Conservation (phyloP, 2,797 vertebrate species). For the Sebastes itinus region DNA sequence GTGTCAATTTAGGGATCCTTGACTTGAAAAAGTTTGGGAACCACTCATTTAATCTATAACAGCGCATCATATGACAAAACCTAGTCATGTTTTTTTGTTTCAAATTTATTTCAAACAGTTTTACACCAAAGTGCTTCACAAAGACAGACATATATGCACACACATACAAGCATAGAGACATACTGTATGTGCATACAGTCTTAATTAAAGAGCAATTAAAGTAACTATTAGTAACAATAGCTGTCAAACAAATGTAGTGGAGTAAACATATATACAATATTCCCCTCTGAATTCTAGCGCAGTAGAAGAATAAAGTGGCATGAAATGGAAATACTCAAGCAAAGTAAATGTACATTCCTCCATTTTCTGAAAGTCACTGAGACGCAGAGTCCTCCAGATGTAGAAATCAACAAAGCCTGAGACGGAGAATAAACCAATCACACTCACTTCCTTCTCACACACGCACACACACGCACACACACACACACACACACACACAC, state of each 20-base stretch:
- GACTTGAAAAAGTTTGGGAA: too few species aligned
- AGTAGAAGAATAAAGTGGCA: background rate
- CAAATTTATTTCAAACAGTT: too few species aligned
- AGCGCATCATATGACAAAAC: background rate
- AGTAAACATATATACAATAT: accelerated
- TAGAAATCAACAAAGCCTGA: constrained; percentile 15
- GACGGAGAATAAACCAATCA: constrained; percentile 39
- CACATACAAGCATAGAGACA: too few species aligned
- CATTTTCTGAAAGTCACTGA: background rate
- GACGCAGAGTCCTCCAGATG: background rate
- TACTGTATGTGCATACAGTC: accelerated
- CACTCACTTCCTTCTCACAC: constrained; percentile 48
- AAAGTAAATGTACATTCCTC: background rate
- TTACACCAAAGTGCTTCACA: too few species aligned
- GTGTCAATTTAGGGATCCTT: too few species aligned
- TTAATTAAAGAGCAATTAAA: too few species aligned
- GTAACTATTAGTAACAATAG: background rate
- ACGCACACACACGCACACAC: background rate
- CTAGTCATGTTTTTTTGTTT: background rate
- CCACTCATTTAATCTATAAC: too few species aligned
- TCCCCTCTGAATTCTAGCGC: background rate
- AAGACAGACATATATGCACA: too few species aligned
- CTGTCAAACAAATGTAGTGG: background rate
- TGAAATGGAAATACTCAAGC: background rate
- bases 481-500: background rate